These are phyloP conservation scores for Apodemus sylvaticus DNA, from an alignment of 2,113 vertebrate genomes.

Conservation along the genomic window DNA sequence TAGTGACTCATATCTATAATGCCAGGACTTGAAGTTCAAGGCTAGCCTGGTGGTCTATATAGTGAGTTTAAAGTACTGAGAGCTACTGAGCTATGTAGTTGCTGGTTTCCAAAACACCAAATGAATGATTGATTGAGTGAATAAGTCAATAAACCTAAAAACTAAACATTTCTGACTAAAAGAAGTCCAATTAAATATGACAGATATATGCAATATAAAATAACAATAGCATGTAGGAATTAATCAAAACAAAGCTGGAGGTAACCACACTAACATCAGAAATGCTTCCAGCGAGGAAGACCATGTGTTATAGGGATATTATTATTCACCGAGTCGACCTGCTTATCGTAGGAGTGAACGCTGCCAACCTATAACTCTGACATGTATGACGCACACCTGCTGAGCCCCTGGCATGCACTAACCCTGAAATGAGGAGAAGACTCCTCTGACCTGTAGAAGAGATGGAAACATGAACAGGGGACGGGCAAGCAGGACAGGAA, in stretches of 20 bases:
- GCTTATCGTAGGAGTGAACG: background rate
- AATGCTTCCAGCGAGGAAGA: background rate
- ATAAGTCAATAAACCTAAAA: background rate
- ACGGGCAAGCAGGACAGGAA: background rate
- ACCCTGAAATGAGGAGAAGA: background rate
- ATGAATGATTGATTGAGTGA: background rate
- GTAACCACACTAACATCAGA: background rate
- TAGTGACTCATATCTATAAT: background rate
- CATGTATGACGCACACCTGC: background rate
- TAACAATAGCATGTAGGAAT: background rate
- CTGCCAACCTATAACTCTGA: background rate
- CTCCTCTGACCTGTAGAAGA: background rate
- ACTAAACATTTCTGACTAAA: background rate
- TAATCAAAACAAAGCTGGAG: background rate
- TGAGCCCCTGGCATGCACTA: background rate
- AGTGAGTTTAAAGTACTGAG: background rate
- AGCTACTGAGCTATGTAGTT: background rate
- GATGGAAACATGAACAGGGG: background rate
- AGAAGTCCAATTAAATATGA: background rate
- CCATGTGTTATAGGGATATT: background rate
- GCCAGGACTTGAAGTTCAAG: background rate
- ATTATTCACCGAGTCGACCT: background rate
- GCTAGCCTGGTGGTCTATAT: too few relatives aligned
- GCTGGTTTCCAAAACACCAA: background rate
- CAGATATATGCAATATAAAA: background rate